A percentile compares a stretch with the other conserved stretches of the same genome.
Evolutionary conservation across 35 echinoderm and acorn worm species (phyloP).

Genomic region (Heliocidaris erythrogramma): DNA sequence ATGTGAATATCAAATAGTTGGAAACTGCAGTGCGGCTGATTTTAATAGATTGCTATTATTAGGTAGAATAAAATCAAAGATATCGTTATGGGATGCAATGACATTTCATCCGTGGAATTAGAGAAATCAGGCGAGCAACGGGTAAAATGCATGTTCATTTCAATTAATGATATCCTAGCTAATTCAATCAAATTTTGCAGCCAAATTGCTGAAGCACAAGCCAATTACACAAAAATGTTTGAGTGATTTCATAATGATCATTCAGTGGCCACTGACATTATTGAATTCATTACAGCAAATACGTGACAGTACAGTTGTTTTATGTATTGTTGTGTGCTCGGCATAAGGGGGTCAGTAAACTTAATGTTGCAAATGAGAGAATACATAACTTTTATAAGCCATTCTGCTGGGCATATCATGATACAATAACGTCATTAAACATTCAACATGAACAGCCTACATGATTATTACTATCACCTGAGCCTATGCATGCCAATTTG

Average conservation of each 20-base stretch:
- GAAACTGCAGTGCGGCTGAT: too few relatives aligned
- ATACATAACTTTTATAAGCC: too few relatives aligned
- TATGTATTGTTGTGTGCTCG: background rate
- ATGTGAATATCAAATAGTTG: background rate
- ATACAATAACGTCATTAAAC: too few relatives aligned
- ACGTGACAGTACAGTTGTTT: background rate
- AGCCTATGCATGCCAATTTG: too few relatives aligned
- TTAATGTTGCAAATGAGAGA: background rate
- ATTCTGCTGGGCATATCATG: too few relatives aligned
- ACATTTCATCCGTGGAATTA: background rate
- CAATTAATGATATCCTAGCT: too few relatives aligned
- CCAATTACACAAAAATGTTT: too few relatives aligned
- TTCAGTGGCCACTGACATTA: too few relatives aligned
- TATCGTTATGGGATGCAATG: background rate
- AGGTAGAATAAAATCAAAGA: background rate
- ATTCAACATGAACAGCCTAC: background rate
- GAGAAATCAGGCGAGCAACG: background rate
- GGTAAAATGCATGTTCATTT: background rate
- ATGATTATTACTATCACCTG: background rate
- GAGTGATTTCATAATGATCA: too few relatives aligned
- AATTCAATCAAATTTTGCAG: too few relatives aligned
- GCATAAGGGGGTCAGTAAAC: background rate
- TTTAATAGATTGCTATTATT: background rate
- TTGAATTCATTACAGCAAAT: too few relatives aligned
- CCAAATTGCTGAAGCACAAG: too few relatives aligned